These are phyloP conservation scores for Notarius quadriscutis DNA, from an alignment of 2,113 vertebrate species.

Conservation along the genomic window DNA sequence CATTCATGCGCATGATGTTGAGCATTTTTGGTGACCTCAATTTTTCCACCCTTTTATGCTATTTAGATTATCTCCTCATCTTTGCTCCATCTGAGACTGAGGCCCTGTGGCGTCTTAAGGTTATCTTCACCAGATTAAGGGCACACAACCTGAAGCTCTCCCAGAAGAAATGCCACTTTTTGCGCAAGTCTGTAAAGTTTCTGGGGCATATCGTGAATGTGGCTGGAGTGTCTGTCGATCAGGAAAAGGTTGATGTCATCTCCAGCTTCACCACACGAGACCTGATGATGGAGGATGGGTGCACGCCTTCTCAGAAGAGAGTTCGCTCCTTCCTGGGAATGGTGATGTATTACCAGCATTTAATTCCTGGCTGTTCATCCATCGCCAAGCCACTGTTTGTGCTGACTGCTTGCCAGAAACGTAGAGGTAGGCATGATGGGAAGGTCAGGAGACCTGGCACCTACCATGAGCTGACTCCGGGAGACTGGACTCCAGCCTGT, in stretches of 20 bases:
- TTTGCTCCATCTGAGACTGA: too few species aligned
- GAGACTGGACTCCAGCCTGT: constrained; percentile 43
- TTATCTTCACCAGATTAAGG: not conserved
- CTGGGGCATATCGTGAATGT: constrained; percentile 4
- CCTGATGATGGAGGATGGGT: constrained; percentile 23
- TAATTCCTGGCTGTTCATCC: constrained; percentile 2
- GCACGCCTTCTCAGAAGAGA: constrained; percentile 1
- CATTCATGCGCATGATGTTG: too few species aligned
- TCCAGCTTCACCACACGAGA: not conserved
- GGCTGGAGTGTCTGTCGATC: constrained; percentile 9
- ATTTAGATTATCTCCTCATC: too few species aligned
- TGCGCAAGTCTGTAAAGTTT: not conserved
- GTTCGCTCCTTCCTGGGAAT: constrained; percentile 26
- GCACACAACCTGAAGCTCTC: constrained; percentile 30
- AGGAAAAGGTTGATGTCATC: constrained; percentile 23
- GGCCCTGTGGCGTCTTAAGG: too few species aligned
- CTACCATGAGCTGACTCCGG: constrained; percentile 33
- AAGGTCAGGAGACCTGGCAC: not conserved
- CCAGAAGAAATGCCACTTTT: constrained; percentile 35
- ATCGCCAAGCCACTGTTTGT: constrained; percentile 1
- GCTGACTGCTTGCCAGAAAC: constrained; percentile 17
- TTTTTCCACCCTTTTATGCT: too few species aligned
- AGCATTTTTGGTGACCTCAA: too few species aligned
- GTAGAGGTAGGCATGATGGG: not conserved
- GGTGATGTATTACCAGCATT: constrained; percentile 27